phyloP scores from a whole-genome alignment of 2,888 invertebrate genomes.

The Heliconius cydno region DNA sequence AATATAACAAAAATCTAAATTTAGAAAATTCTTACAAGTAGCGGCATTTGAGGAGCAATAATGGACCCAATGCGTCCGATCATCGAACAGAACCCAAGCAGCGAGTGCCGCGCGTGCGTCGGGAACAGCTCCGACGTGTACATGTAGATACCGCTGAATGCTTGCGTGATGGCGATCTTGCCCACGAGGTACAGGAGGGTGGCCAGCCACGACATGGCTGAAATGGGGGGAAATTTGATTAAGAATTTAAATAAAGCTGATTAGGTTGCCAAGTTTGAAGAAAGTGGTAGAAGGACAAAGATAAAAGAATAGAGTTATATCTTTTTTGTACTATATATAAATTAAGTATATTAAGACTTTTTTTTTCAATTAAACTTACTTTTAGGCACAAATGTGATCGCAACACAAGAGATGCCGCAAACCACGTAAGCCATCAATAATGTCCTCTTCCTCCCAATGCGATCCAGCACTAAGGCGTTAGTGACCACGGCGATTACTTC shows the following conservation, averaged over 20 bases:
- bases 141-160: constrained; percentile 87
- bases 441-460: constrained; percentile 85
- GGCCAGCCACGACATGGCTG: constrained; percentile 65
- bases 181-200: constrained; percentile 84
- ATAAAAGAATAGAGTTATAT: no score
- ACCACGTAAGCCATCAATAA: constrained; percentile 83
- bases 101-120: constrained; percentile 86
- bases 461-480: constrained; percentile 86
- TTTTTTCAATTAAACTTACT: constrained; percentile 58
- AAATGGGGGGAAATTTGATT: background rate
- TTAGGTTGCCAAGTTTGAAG: background rate
- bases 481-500: constrained; percentile 89
- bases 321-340: no score
- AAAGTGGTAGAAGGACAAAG: background rate
- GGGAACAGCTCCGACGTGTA: constrained; percentile 90
- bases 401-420: constrained; percentile 81
- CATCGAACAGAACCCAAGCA: constrained; percentile 89
- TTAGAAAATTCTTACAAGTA: constrained; percentile 77
- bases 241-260: background rate
- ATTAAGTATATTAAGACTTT: no score
- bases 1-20: background rate
- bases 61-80: constrained; percentile 89
- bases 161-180: constrained; percentile 86
- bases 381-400: constrained; percentile 79
- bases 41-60: constrained; percentile 88